Evolutionary conservation across 1,140 invertebrate species (phyloP), one percentile per base, ranked within the genome.

Genomic region (Leucophenga varia): DNA sequence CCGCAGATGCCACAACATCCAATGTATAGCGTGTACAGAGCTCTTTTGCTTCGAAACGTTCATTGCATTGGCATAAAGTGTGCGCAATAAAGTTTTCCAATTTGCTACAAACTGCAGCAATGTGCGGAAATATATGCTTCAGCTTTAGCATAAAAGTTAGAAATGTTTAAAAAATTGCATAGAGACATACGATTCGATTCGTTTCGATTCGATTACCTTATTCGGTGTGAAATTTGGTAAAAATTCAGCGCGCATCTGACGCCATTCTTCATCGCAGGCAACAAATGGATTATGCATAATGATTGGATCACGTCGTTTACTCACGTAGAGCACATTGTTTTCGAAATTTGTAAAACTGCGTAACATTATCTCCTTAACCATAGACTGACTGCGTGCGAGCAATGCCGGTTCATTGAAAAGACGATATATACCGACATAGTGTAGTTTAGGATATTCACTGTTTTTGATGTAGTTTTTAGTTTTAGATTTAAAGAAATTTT

Each of bases 371-470:
- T 53, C 41, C 31, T 53, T 53, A 3, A 48, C 19, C 45, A 53
- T 41, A 9, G 43, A 45, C 2, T 57, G 47, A 16, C 54, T 52
- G 1, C 57, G 50, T 7, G 67, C 14, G 13, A 69, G 35, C 8
- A 69, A 28, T 2, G 63, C 54, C 2, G 64, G 64, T 10, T 60
- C 64, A 40, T 67, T 67, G 16, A 67, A 63, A 10, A 69, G 18
- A 0, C 60, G 59, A 34, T 67, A 69, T 25, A 69, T 58, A 18
- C 49, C 60, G 32, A 69, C 52, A 16, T 61, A 69, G 6, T 28
- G 35, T 28, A 52, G 22, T 2, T 20, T 5, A 3, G 52, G 47
- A 40, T 67, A 16, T 1, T 32, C 41, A 1, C 64, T 68, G 36
- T 5, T 12, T n/a, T n/a, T n/a, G n/a, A n/a, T n/a, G n/a, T n/a